Percentiles rank a stretch among this genome's conserved stretches.
phyloP scores from a whole-genome alignment of 2,113 vertebrate genomes.

The Morone chrysops region DNA sequence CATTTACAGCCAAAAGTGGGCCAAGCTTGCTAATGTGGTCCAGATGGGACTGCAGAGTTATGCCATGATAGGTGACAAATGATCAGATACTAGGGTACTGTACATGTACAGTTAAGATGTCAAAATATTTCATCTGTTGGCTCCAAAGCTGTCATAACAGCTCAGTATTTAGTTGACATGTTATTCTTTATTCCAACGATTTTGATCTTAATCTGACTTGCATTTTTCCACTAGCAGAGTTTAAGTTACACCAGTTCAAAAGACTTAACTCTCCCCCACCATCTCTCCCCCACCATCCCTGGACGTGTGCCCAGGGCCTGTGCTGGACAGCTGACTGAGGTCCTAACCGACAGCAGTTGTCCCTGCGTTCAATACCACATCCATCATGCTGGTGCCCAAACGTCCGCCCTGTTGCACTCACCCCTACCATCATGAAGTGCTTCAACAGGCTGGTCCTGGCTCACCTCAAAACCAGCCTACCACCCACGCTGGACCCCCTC shows the following conservation, averaged over 20 bases:
- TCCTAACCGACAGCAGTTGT: too few relatives aligned
- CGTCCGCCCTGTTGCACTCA: too few relatives aligned
- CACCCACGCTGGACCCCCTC: too few relatives aligned
- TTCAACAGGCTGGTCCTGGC: too few relatives aligned
- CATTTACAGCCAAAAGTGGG: conserved; percentile 31
- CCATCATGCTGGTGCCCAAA: too few relatives aligned
- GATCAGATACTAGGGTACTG: conserved; percentile 13
- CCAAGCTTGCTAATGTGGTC: conserved; percentile 20
- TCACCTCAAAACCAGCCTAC: too few relatives aligned
- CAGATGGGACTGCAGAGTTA: conserved; percentile 40
- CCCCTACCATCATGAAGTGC: too few relatives aligned
- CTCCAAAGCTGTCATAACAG: conserved; percentile 52
- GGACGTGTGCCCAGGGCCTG: too few relatives aligned
- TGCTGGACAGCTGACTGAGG: too few relatives aligned
- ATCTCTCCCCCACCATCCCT: too few relatives aligned
- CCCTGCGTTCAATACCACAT: too few relatives aligned
- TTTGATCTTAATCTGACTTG: conserved; percentile 34
- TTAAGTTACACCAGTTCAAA: conserved; percentile 36
- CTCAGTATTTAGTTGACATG: conserved; percentile 39
- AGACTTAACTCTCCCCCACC: too few relatives aligned
- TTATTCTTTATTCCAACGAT: conserved; percentile 28
- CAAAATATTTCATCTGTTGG: conserved; percentile 36
- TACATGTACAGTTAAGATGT: conserved; percentile 32
- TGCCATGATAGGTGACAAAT: background rate
- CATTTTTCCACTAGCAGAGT: background rate